phyloP scores from a whole-genome alignment of 2,888 invertebrate species.

The Caenorhabditis sp. region DNA sequence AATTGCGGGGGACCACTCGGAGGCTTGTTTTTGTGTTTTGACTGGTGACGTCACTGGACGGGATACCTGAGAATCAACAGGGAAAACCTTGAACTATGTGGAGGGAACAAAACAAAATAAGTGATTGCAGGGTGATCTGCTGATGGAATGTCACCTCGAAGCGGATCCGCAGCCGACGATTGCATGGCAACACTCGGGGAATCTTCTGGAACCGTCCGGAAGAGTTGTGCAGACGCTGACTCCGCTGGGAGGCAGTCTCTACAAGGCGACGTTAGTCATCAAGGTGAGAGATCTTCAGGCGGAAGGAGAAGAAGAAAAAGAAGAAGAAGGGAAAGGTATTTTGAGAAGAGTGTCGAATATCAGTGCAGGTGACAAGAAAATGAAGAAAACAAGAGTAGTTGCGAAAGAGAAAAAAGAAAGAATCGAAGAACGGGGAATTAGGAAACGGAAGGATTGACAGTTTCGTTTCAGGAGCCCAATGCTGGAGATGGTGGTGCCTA shows the following conservation, averaged over 20 bases:
- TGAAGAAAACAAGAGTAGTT: constrained; percentile 18
- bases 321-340: not conserved
- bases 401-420: constrained; percentile 4
- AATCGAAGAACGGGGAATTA: not conserved
- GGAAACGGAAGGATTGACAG: not conserved
- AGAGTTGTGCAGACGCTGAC: constrained; percentile 78
- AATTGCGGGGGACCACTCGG: constrained; percentile 29
- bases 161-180: constrained; percentile 81
- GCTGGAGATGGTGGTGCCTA: constrained; percentile 98
- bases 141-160: constrained; percentile 83
- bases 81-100: constrained; percentile 47
- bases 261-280: constrained; percentile 80
- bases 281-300: constrained; percentile 71
- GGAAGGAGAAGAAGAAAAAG: too few species aligned
- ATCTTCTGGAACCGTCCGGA: constrained; percentile 72
- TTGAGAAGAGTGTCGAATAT: constrained; percentile 15
- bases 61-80: constrained; percentile 38
- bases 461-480: constrained; percentile 88
- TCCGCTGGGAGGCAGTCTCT: constrained; percentile 74
- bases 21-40: constrained; percentile 46
- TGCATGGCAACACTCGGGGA: constrained; percentile 80
- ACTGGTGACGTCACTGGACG: constrained; percentile 36
- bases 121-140: constrained; percentile 80
- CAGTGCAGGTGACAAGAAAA: constrained; percentile 18
- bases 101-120: constrained; percentile 17